phyloP scores from a whole-genome alignment of 2,113 vertebrate genomes.

The Castor canadensis region DNA sequence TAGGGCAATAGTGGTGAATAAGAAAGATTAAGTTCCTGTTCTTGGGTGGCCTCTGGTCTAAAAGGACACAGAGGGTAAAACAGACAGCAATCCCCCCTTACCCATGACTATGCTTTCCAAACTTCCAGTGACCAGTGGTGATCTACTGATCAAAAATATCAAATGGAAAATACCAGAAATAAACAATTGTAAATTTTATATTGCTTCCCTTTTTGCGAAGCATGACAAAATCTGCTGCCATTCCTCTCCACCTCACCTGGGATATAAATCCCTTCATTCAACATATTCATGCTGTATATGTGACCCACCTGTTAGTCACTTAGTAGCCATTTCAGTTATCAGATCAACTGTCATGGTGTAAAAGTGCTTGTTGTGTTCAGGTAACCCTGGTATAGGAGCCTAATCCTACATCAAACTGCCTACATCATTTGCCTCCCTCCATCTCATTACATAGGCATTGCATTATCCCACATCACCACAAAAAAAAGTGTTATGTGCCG shows the following conservation, averaged over 20 bases:
- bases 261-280: no score
- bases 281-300: no score
- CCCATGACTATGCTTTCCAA: background rate
- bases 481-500: no score
- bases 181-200: background rate
- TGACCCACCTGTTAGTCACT: background rate
- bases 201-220: background rate
- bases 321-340: background rate
- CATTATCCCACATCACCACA: background rate
- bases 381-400: background rate
- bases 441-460: background rate
- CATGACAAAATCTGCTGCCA: background rate
- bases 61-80: background rate
- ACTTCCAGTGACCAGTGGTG: background rate
- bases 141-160: background rate
- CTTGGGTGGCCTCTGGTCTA: background rate
- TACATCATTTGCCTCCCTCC: background rate
- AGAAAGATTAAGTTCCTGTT: background rate
- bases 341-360: background rate
- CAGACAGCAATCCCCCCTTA: background rate
- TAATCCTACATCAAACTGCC: background rate
- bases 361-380: background rate
- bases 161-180: no score
- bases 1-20: background rate
- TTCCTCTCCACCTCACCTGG: background rate